Evolutionary conservation across 2,888 invertebrate species (phyloP).

Genomic region (Synanthedon andrenaeformis): DNA sequence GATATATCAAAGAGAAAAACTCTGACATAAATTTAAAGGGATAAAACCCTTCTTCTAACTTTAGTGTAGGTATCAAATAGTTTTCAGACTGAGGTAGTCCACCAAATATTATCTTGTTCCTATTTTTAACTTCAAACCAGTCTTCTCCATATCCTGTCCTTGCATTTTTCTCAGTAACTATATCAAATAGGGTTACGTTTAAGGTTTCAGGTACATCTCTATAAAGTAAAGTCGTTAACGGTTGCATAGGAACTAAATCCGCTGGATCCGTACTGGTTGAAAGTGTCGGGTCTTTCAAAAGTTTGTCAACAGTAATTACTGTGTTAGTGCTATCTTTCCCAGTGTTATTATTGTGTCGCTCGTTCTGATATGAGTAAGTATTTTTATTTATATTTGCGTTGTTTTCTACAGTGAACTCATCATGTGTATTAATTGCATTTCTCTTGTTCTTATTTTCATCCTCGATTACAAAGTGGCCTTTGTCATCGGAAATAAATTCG

Average conservation of each 20-base stretch:
- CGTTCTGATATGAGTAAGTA: slow-evolving; percentile 16
- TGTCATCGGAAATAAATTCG: slow-evolving; percentile 20
- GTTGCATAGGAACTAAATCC: slow-evolving; percentile 31
- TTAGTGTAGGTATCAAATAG: slow-evolving; percentile 64
- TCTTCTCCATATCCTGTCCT: slow-evolving; percentile 43
- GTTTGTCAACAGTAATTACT: slow-evolving; percentile 14
- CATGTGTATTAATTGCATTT: slow-evolving; percentile 20
- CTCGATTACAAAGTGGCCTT: slow-evolving; percentile 23
- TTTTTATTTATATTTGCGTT: slow-evolving; percentile 29
- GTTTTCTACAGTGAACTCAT: slow-evolving; percentile 7
- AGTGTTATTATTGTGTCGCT: slow-evolving; percentile 43
- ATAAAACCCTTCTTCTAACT: slow-evolving; percentile 72
- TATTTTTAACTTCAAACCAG: slow-evolving; percentile 51
- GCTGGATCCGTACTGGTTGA: slow-evolving; percentile 10
- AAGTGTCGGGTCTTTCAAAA: slow-evolving; percentile 17
- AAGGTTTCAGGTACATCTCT: slow-evolving; percentile 19
- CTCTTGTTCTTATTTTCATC: slow-evolving; percentile 28
- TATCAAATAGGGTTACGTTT: slow-evolving; percentile 29
- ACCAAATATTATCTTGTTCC: slow-evolving; percentile 58
- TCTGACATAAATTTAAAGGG: slow-evolving; percentile 73
- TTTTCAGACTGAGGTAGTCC: slow-evolving; percentile 55
- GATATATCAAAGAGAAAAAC: slow-evolving; percentile 74
- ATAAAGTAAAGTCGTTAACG: slow-evolving; percentile 48
- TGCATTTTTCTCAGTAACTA: slow-evolving; percentile 34
- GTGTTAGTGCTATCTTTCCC: slow-evolving; percentile 30